phyloP scores from a whole-genome alignment of 2,797 vertebrate genomes.

The Myotis daubentonii region DNA sequence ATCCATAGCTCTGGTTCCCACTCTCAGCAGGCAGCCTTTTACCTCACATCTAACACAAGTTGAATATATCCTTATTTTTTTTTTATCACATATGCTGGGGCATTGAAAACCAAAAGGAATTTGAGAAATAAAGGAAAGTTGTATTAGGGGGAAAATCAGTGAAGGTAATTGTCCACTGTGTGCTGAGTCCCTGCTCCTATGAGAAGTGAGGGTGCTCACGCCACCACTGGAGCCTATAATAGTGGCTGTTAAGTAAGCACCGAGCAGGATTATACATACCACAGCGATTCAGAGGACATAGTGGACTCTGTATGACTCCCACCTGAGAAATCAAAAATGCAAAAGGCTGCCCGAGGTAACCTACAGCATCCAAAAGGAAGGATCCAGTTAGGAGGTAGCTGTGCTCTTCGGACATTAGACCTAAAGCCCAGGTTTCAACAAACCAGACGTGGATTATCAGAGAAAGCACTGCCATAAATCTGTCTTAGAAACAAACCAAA shows the following conservation, averaged over 20 bases:
- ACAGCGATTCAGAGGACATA: not conserved
- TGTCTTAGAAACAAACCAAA: not conserved
- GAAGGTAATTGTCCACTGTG: not conserved
- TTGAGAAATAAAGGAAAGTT: not conserved
- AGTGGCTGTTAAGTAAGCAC: not conserved
- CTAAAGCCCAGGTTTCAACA: not conserved
- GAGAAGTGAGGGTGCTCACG: not conserved
- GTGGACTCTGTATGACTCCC: not conserved
- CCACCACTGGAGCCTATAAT: not conserved
- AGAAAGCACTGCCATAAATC: not conserved
- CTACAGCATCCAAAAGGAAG: not conserved
- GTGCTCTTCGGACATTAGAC: not conserved
- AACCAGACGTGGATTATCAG: not conserved
- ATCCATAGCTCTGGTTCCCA: not conserved
- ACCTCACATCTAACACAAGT: not conserved
- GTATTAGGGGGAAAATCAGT: not conserved
- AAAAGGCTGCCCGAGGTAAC: not conserved
- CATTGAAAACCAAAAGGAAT: constrained; percentile 5
- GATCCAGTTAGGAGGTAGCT: not conserved
- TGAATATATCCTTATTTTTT: not conserved
- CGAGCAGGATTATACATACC: not conserved
- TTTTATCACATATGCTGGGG: not conserved
- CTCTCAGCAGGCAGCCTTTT: not conserved
- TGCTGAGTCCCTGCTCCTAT: not conserved
- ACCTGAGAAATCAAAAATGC: not conserved